A percentile compares a stretch with the other conserved stretches of the same genome.
Evolutionary conservation across 2,797 vertebrate species (phyloP).

Genomic region (Aldrovandia affinis): DNA sequence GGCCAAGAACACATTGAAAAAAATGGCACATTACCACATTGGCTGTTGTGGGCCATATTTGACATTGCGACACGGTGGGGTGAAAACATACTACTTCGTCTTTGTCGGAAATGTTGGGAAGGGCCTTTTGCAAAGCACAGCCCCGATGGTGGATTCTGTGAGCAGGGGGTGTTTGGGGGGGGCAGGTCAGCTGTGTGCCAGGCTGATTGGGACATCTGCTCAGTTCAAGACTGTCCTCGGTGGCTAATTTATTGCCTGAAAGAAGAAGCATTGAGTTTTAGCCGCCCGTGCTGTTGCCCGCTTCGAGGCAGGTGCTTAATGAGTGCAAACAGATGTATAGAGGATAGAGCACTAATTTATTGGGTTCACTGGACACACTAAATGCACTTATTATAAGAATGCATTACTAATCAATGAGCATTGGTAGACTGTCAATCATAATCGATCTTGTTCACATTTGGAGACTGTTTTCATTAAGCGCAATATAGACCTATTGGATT

Average conservation of each 20-base stretch:
- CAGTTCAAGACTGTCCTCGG: not conserved
- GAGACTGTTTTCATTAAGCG: conserved; percentile 8
- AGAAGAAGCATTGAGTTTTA: not conserved
- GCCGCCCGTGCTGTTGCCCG: not conserved
- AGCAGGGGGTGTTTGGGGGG: not conserved
- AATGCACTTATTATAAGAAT: not conserved
- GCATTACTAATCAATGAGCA: conserved; percentile 12
- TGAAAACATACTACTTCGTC: not conserved
- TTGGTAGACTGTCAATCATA: conserved; percentile 17
- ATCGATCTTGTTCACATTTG: not conserved
- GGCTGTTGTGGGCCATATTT: not conserved
- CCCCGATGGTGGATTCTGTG: not conserved
- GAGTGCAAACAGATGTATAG: not conserved
- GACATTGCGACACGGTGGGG: not conserved
- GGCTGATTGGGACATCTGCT: conserved; percentile 13
- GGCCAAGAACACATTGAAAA: not conserved
- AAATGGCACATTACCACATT: not conserved
- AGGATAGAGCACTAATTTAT: not conserved
- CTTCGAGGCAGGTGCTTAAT: not conserved
- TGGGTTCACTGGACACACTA: conserved; percentile 2
- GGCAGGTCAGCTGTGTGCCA: not conserved
- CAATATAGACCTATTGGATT: not conserved
- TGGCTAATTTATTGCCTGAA: conserved; percentile 13
- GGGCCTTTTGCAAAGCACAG: not conserved
- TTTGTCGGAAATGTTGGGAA: not conserved